phyloP scores from a whole-genome alignment of 2,113 vertebrate genomes.

The Pomatostomus ruficeps region DNA sequence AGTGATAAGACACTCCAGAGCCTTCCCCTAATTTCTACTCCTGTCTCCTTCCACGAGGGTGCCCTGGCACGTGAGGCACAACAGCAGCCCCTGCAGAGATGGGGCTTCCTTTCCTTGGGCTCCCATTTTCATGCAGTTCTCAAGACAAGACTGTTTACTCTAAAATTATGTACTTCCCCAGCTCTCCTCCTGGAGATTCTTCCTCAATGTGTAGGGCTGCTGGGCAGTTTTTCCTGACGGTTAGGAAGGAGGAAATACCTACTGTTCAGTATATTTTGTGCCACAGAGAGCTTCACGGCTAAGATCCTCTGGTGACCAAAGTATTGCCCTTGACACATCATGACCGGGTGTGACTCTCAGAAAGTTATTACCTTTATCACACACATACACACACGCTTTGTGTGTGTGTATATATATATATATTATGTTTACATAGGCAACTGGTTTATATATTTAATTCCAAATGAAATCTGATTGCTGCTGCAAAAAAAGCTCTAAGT shows the following conservation, averaged over 20 bases:
- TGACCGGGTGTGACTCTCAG: background rate
- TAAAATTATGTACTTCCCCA: background rate
- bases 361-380: background rate
- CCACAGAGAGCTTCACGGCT: background rate
- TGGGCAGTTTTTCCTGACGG: background rate
- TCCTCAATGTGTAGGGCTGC: background rate
- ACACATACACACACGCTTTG: background rate
- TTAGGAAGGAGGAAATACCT: background rate
- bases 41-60: rapidly evolving
- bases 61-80: rapidly evolving
- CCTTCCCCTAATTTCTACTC: background rate
- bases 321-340: background rate
- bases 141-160: background rate
- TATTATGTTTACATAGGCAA: background rate
- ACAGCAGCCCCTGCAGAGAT: background rate
- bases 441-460: background rate
- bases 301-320: background rate
- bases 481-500: background rate
- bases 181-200: background rate
- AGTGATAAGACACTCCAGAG: background rate
- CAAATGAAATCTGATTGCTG: background rate
- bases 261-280: rapidly evolving
- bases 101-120: background rate
- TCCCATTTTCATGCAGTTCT: background rate
- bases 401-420: background rate